A percentile compares a stretch with the other conserved stretches of the same genome.
phyloP scores from a whole-genome alignment of 2,797 vertebrate genomes.

The Rhyacichthys aspro region DNA sequence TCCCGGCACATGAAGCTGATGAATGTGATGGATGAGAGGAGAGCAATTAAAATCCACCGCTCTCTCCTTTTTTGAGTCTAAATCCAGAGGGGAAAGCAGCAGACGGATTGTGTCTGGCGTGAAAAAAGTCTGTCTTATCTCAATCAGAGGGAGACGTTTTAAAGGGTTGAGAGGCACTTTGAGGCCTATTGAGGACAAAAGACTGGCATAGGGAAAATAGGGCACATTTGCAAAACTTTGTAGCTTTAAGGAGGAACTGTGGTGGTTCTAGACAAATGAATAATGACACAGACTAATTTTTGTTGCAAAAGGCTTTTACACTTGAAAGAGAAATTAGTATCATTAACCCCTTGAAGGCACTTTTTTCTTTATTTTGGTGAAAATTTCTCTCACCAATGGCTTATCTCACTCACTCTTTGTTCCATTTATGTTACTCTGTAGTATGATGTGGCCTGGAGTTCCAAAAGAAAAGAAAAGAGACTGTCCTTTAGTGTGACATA shows the following conservation, averaged over 20 bases:
- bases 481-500: too few relatives aligned
- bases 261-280: neutral
- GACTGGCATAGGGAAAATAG: slow-evolving; percentile 10
- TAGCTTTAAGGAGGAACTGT: neutral
- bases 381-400: too few relatives aligned
- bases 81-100: slow-evolving; percentile 62
- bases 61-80: slow-evolving; percentile 55
- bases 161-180: slow-evolving; percentile 28
- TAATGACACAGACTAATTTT: slow-evolving; percentile 1
- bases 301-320: too few relatives aligned
- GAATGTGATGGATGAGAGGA: slow-evolving; percentile 69
- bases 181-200: slow-evolving; percentile 24
- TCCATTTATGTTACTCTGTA: too few relatives aligned
- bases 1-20: slow-evolving; percentile 48
- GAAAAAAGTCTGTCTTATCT: slow-evolving; percentile 49
- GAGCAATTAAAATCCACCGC: slow-evolving; percentile 73
- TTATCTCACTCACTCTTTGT: too few relatives aligned
- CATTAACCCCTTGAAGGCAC: too few relatives aligned
- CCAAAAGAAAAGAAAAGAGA: too few relatives aligned
- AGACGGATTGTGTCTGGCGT: slow-evolving; percentile 64
- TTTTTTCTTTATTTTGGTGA: too few relatives aligned
- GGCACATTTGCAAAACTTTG: slow-evolving; percentile 15
- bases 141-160: slow-evolving; percentile 64
- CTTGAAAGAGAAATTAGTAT: too few relatives aligned
- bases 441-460: too few relatives aligned